Evolutionary conservation across 2,888 invertebrate species (phyloP).

Genomic region (Heliothis peltigera): DNA sequence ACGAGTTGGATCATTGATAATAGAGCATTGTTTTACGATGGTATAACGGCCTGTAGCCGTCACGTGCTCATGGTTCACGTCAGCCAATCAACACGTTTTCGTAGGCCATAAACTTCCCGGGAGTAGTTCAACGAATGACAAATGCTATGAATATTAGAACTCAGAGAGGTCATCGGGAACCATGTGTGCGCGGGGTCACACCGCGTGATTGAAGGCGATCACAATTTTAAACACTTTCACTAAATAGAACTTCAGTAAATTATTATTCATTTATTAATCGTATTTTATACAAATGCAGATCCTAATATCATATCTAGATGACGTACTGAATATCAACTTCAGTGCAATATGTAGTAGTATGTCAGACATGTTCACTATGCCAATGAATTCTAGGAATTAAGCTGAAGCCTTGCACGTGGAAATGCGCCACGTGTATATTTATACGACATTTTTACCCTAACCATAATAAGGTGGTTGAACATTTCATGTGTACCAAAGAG

Average conservation of each 20-base stretch:
- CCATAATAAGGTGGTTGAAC: neutral
- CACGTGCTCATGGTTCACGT: constrained; percentile 30
- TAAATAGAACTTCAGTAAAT: neutral
- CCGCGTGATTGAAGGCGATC: constrained; percentile 1
- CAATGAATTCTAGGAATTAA: constrained; percentile 2
- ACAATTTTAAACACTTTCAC: neutral
- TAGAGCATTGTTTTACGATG: constrained; percentile 47
- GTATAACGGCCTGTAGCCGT: constrained; percentile 18
- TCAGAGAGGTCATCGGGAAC: constrained; percentile 19
- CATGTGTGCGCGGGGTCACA: constrained; percentile 6
- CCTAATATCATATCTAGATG: too few relatives aligned
- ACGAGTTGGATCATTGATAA: constrained; percentile 34
- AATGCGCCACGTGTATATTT: constrained; percentile 24
- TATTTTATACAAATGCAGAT: neutral
- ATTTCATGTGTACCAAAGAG: neutral
- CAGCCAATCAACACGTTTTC: constrained; percentile 33
- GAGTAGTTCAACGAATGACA: constrained; percentile 33
- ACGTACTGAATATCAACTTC: too few relatives aligned
- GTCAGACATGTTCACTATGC: neutral
- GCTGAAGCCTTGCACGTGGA: constrained; percentile 21
- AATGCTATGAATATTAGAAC: constrained; percentile 19
- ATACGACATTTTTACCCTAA: constrained; percentile 9
- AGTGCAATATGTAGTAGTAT: too few relatives aligned
- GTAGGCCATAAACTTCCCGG: constrained; percentile 25
- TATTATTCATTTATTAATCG: neutral